Conservation (phyloP, 2,888 invertebrate species). For the Melieria omissa region DNA sequence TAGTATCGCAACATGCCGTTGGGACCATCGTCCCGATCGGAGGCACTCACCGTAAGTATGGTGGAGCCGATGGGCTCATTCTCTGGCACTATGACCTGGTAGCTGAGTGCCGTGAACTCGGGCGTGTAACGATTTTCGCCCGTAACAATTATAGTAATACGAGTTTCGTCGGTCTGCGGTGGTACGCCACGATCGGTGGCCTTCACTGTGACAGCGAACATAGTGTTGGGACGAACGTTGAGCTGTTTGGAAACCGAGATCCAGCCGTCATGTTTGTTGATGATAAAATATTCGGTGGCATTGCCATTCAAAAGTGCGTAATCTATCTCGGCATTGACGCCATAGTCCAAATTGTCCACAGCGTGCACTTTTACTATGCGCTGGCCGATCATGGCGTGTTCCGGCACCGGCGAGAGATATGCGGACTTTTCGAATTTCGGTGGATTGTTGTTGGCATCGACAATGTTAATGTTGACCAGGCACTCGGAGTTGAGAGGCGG, state of each 20-base stretch:
- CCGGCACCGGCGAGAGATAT: constrained; percentile 85
- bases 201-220: constrained; percentile 76
- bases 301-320: constrained; percentile 82
- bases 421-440: constrained; percentile 82
- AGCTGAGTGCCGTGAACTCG: constrained; percentile 83
- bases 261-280: constrained; percentile 86
- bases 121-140: constrained; percentile 86
- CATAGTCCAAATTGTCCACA: constrained; percentile 82
- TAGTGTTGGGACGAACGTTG: constrained; percentile 70
- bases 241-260: constrained; percentile 74
- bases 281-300: constrained; percentile 77
- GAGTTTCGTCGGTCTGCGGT: constrained; percentile 81
- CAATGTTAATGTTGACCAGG: constrained; percentile 85
- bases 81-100: constrained; percentile 91
- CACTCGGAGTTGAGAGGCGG: constrained; percentile 93
- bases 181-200: constrained; percentile 91
- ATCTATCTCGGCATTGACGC: constrained; percentile 89
- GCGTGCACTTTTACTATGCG: constrained; percentile 80
- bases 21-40: constrained; percentile 86
- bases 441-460: constrained; percentile 92
- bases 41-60: constrained; percentile 85
- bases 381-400: constrained; percentile 78
- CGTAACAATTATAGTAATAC: constrained; percentile 81
- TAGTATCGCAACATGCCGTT: constrained; percentile 89
- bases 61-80: constrained; percentile 88